phyloP scores from a whole-genome alignment of 2,113 vertebrate species.

The Aix galericulata region DNA sequence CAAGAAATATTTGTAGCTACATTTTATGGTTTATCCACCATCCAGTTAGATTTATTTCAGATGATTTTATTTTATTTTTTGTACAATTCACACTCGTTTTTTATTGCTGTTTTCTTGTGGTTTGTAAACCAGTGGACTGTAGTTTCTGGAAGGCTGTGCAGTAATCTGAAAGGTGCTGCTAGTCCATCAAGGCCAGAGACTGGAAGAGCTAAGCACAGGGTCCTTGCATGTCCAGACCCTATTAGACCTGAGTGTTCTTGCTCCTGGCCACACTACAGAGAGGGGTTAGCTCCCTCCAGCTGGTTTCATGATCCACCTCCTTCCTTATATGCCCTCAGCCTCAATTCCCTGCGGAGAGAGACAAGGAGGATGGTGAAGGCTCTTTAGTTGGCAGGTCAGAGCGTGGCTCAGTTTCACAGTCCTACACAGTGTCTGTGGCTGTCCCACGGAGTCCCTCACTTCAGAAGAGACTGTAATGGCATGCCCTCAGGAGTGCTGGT shows the following conservation, averaged over 20 bases:
- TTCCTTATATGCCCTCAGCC: not conserved
- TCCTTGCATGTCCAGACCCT: not conserved
- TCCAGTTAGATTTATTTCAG: not conserved
- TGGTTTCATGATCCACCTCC: not conserved
- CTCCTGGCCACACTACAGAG: not conserved
- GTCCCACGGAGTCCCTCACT: not conserved
- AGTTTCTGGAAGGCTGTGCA: not conserved
- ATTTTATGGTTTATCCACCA: not conserved
- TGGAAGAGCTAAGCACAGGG: not conserved
- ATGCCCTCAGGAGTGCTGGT: accelerated
- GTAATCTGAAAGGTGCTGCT: not conserved
- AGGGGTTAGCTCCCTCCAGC: not conserved
- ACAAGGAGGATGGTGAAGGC: not conserved
- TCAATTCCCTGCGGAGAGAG: not conserved
- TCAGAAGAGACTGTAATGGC: not conserved
- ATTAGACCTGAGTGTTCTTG: not conserved
- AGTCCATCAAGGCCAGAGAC: not conserved
- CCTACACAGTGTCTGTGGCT: not conserved
- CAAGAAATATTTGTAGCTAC: not conserved
- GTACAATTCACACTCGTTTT: not conserved
- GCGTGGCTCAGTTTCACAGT: not conserved
- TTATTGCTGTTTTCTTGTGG: not conserved
- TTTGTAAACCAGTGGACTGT: not conserved
- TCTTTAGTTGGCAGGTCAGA: not conserved
- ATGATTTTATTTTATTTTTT: not conserved